phyloP scores from a whole-genome alignment of 2,888 invertebrate species.

The Spatulosminthurus flaviceps region DNA sequence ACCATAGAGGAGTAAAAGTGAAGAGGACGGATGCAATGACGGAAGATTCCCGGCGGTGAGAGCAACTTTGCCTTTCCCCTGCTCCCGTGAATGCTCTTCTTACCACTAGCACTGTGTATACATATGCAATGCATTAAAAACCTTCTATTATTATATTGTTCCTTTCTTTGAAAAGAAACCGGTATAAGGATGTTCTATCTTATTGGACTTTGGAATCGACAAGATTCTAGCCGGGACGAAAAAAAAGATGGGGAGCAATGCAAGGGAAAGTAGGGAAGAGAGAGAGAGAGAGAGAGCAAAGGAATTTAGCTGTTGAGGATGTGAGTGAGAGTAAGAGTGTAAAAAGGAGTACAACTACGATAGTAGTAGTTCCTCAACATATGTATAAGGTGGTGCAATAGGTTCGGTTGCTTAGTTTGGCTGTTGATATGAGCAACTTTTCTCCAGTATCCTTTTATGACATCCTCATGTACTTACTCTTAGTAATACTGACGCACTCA shows the following conservation, averaged over 20 bases:
- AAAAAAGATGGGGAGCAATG: not conserved
- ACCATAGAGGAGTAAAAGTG: slow-evolving; percentile 6
- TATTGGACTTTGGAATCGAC: too few species aligned
- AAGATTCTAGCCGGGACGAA: too few species aligned
- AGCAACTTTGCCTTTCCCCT: slow-evolving; percentile 5
- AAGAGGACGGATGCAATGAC: not conserved
- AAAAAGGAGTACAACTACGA: slow-evolving; percentile 1
- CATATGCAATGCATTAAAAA: not conserved
- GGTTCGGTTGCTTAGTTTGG: too few species aligned
- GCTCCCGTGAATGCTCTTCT: not conserved
- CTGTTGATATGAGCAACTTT: not conserved
- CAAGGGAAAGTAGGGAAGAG: not conserved
- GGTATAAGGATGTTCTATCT: too few species aligned
- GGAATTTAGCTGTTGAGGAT: slow-evolving; percentile 2
- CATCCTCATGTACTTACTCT: slow-evolving; percentile 14
- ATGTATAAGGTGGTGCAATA: too few species aligned
- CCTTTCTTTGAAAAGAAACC: not conserved
- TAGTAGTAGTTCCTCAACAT: too few species aligned
- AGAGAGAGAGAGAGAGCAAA: slow-evolving; percentile 26
- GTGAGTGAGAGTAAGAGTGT: not conserved
- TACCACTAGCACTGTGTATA: too few species aligned
- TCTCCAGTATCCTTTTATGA: slow-evolving; percentile 17
- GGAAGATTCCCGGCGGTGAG: slow-evolving; percentile 7
- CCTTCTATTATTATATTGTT: not conserved
- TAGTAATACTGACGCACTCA: slow-evolving; percentile 59